Evolutionary conservation across 2,888 invertebrate species (phyloP), one percentile per base, ranked within the genome.

Genomic region (Ennomos fuscantarius): DNA sequence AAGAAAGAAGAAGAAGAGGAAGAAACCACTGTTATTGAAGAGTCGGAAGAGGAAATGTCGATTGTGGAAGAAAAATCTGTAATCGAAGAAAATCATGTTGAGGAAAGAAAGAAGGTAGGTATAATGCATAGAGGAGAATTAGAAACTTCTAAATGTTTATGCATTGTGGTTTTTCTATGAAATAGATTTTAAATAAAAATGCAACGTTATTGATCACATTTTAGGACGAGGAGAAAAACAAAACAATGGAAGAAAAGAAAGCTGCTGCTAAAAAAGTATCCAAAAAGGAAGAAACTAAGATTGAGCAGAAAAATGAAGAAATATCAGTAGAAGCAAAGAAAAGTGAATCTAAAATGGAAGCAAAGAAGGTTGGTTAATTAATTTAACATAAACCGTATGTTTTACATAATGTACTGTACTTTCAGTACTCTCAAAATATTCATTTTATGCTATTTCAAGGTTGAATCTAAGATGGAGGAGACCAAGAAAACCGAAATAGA

Each of bases 31-130:
- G 85, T 88, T 32, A 87, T 88, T 49, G 91, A 89, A 70, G 91
- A 90, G 74, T 93, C 91, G 52, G 93, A 90, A 65, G 92, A 92
- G 73, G 93, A 91, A 76, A 93, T 88, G 85, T 90, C 90, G 1
- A 78, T 92, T 11, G 84, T 89, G 6, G 92, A 90, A 73, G 88
- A 87, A 66, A 92, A 90, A 74, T 89, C 89, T 5, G 81, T 90
- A 40, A 84, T 89, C 35, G 89, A 92, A 82, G 90, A 92, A 76
- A 93, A 92, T 60, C 92, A 91, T 59, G 82, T 91, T 1, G 93
- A 94, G 56, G 89, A 93, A 79, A 85, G 83, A 73, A 86, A 83
- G 66, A 86, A 80, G 81, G 87, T n/a, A 80, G 81, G 24, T 24
- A 24, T 24, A 24, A 24, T 24, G 24, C 24, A 24, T n/a, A n/a